phyloP scores from a whole-genome alignment of 2,797 vertebrate species.

The Chelon auratus region DNA sequence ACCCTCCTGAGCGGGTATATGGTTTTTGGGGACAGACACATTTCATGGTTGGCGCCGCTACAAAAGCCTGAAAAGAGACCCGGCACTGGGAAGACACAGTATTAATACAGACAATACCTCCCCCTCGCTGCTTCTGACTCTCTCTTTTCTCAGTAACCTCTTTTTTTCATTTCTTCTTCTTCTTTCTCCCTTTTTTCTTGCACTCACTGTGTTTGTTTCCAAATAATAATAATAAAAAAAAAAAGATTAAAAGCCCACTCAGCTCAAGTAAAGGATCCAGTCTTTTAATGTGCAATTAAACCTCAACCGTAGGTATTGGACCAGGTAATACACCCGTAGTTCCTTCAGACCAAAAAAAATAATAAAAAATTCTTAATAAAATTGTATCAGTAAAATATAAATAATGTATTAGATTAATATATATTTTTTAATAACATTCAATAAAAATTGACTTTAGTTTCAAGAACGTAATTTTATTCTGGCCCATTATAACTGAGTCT shows the following conservation, averaged over 20 bases:
- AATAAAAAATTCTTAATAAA: slow-evolving; percentile 4
- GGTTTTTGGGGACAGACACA: slow-evolving; percentile 80
- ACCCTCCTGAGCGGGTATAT: slow-evolving; percentile 78
- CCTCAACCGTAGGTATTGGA: slow-evolving; percentile 58
- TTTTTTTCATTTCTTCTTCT: slow-evolving; percentile 61
- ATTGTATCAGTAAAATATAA: neutral
- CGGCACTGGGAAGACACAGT: slow-evolving; percentile 80
- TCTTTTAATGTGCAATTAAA: slow-evolving; percentile 73
- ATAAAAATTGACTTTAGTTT: neutral
- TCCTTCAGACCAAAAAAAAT: slow-evolving; percentile 13
- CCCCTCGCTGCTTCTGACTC: slow-evolving; percentile 68
- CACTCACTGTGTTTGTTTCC: slow-evolving; percentile 35
- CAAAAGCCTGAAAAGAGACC: slow-evolving; percentile 81
- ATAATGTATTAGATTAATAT: no score
- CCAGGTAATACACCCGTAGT: slow-evolving; percentile 20
- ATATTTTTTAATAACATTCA: neutral
- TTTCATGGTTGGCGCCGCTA: slow-evolving; percentile 80
- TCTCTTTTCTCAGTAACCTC: slow-evolving; percentile 65
- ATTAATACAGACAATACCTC: slow-evolving; percentile 80
- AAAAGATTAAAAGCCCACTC: slow-evolving; percentile 50
- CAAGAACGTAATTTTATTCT: neutral
- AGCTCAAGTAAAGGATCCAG: slow-evolving; percentile 54
- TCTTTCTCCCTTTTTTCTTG: slow-evolving; percentile 33
- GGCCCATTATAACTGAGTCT: neutral
- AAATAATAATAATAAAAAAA: slow-evolving; percentile 17